These are phyloP conservation scores for Cotesia chilonis DNA, from an alignment of 1,140 invertebrate species.

Conservation along the genomic window DNA sequence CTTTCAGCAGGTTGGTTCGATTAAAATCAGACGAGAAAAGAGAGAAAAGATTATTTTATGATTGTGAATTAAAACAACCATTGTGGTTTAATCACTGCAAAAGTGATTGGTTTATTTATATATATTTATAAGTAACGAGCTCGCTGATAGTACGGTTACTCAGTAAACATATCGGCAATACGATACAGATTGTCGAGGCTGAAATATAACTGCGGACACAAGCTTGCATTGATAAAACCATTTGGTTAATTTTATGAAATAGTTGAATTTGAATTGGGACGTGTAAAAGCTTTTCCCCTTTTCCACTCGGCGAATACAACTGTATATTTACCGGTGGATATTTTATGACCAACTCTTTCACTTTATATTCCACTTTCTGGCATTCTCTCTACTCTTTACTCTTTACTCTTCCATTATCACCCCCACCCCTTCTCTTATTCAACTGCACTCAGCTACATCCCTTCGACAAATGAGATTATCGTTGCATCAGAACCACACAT, in stretches of 20 bases:
- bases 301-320: not conserved
- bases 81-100: not conserved
- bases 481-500: not conserved
- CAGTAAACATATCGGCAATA: too few species aligned
- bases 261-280: slow-evolving; percentile 28
- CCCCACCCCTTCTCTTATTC: not conserved
- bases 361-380: not conserved
- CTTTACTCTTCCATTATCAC: too few species aligned
- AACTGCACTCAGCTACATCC: not conserved
- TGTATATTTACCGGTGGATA: too few species aligned
- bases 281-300: slow-evolving; percentile 9
- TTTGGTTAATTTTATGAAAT: slow-evolving; percentile 45
- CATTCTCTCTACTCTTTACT: not conserved
- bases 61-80: too few species aligned
- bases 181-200: too few species aligned
- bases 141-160: too few species aligned
- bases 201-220: too few species aligned
- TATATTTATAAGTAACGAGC: slow-evolving; percentile 43
- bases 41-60: too few species aligned
- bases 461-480: slow-evolving; percentile 10
- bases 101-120: slow-evolving; percentile 41
- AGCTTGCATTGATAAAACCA: slow-evolving; percentile 34
- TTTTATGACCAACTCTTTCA: not conserved
- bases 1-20: too few species aligned
- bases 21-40: too few species aligned